Base-by-base conservation (phyloP, 2,113 vertebrate species). In the Atlantisia rogersi region DNA sequence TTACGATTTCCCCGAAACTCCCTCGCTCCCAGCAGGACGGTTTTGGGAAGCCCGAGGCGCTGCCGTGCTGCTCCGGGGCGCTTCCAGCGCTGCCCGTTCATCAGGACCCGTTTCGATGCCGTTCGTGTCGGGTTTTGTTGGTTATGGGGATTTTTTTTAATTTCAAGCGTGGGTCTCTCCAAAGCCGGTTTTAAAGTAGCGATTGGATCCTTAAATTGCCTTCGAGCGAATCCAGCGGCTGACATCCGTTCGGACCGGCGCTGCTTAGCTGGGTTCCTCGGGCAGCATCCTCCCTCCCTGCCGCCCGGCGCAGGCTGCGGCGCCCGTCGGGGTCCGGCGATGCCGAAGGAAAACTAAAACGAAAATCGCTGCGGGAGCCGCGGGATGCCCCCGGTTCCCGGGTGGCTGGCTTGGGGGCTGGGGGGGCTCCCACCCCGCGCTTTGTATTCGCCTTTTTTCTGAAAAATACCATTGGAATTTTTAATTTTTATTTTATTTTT, bases 341-440 rank as follows among this genome's bases (percentile, higher is more conserved):
- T 62, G 59, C 73, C 29, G 6, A 26, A 37, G 28, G 53, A 46
- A 90, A 96, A 90, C 35, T 12, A 77, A 76, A 96, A 95, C 95
- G 94, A 96, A 96, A 96, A 88, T 70, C 46, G 20, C 46, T 16
- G 91, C 16, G 29, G 20, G 29, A 2, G 6, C 65, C 6, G 19
- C 52, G 4, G 55, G 75, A 70, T 11, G 2, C 65, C 40, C 17
- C 20, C 65, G 18, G 2, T 13, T 85, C 42, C 58, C 11, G 53
- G 26, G 37, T 40, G 11, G 9, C 15, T 13, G 70, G 8, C 15
- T 65, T 39, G 18, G 12, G 82, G 37, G 12, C 1, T 4, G 15
- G 26, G 74, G 39, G 85, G 55, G 35, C 62, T 88, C 24, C n/a
- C 40, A 2, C 20, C 1, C 44, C 5, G 22, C 50, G n/a, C 55